Conservation (phyloP, 2,888 invertebrate genomes). For the Rhogogaster chlorosoma region DNA sequence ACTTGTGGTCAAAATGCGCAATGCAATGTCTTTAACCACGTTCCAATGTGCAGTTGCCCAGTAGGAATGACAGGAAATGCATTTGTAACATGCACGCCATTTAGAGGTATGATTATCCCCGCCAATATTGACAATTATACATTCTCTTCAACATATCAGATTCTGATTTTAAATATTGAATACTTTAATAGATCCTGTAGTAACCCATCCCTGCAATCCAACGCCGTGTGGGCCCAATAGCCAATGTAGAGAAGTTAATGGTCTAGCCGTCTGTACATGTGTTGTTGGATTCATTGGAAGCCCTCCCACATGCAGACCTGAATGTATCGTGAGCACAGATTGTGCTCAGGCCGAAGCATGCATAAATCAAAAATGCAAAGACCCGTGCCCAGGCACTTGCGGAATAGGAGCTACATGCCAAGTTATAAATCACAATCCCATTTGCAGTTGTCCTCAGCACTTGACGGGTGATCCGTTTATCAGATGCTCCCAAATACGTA, state of each 20-base stretch:
- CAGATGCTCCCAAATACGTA: conserved; percentile 68
- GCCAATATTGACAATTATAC: neutral
- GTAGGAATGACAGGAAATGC: conserved; percentile 75
- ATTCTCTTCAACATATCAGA: neutral
- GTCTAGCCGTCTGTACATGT: conserved; percentile 79
- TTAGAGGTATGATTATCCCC: conserved; percentile 65
- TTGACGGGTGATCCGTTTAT: conserved; percentile 77
- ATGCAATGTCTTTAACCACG: conserved; percentile 79
- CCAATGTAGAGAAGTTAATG: conserved; percentile 78
- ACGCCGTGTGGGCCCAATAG: conserved; percentile 80
- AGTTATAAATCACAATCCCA: conserved; percentile 78
- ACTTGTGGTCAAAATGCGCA: conserved; percentile 79
- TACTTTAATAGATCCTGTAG: conserved; percentile 26
- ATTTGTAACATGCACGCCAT: conserved; percentile 42
- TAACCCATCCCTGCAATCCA: conserved; percentile 74
- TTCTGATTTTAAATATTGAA: conserved; percentile 14
- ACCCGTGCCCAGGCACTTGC: conserved; percentile 78
- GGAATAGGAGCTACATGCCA: conserved; percentile 78
- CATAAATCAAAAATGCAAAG: conserved; percentile 77
- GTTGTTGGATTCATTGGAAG: conserved; percentile 74
- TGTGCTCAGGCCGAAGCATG: conserved; percentile 76
- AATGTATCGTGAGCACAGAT: conserved; percentile 77
- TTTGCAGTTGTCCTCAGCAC: conserved; percentile 78
- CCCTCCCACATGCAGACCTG: conserved; percentile 77
- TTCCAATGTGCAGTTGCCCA: conserved; percentile 79